Base-by-base conservation (phyloP, 37 sponge, comb jelly and placozoan species). In the Geodia barretti region DNA sequence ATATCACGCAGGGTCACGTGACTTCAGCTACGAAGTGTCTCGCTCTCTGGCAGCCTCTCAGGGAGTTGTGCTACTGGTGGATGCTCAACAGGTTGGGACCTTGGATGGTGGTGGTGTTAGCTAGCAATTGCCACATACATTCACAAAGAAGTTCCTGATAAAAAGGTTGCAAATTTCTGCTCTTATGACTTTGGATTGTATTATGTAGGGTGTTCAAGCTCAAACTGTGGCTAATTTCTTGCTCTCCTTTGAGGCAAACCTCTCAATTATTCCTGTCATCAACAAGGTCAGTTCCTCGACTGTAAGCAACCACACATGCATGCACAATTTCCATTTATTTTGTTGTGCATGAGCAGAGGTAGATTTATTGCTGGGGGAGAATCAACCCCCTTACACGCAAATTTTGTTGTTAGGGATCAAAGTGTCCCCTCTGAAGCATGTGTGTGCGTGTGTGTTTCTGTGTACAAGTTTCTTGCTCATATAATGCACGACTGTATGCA, bases 131-230 rank as follows among this genome's bases (percentile, higher is more conserved):
- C 60, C n/a, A n/a, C n/a, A n/a, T n/a, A n/a, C n/a, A n/a, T n/a
- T n/a, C n/a, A n/a, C n/a, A n/a, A n/a, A n/a, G n/a, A n/a, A n/a
- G n/a, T n/a, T n/a, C n/a, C n/a, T n/a, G n/a, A n/a, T n/a, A n/a
- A n/a, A n/a, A n/a, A n/a, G n/a, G n/a, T n/a, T n/a, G n/a, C n/a
- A n/a, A n/a, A n/a, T n/a, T n/a, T n/a, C n/a, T n/a, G n/a, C n/a
- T n/a, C n/a, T n/a, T n/a, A n/a, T n/a, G n/a, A n/a, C n/a, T n/a
- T n/a, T n/a, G n/a, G n/a, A n/a, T n/a, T n/a, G n/a, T n/a, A n/a
- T n/a, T n/a, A n/a, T n/a, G n/a, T 73, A 94, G 92, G 98, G 98
- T 64, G 90, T 98, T 1, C 96, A 98, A 39, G 98, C 98, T 61
- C 98, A 98, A 61, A 98, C 96, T 30, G 96, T 98, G 26, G 89